Percentiles rank a stretch among this genome's conserved stretches.
Evolutionary conservation across 23 tunicate genomes (phyloP).

Genomic region (Trididemnum nubilum): DNA sequence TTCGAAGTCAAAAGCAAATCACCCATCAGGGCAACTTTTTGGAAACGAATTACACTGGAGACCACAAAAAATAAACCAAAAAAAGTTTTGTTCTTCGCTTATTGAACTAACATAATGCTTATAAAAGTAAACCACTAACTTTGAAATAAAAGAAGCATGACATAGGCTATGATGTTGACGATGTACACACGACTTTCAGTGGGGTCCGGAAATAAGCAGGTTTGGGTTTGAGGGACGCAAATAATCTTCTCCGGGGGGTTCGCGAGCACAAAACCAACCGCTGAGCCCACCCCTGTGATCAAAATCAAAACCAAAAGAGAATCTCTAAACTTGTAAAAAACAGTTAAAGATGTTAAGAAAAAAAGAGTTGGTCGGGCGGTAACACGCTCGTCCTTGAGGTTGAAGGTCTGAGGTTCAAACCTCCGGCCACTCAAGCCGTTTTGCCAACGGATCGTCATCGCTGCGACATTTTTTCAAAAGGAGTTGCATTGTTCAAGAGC

Average conservation of each 20-base stretch:
- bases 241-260: neutral
- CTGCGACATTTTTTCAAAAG: neutral
- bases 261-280: neutral
- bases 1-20: no score
- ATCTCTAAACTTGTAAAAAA: neutral
- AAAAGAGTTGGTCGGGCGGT: no score
- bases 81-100: no score
- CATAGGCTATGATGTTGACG: slow-evolving; percentile 1
- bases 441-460: neutral
- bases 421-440: no score
- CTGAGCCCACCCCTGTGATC: neutral
- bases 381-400: no score
- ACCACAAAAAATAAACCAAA: no score
- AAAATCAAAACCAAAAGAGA: neutral
- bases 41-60: no score
- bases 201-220: slow-evolving; percentile 3
- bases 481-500: neutral
- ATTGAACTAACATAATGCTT: no score
- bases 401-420: no score
- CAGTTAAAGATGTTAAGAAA: neutral
- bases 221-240: slow-evolving; percentile 3
- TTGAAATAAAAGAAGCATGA: neutral
- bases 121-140: no score
- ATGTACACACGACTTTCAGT: neutral
- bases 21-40: no score